Evolutionary conservation across 2,797 vertebrate species (phyloP).

Genomic region (Taenioides sp.): DNA sequence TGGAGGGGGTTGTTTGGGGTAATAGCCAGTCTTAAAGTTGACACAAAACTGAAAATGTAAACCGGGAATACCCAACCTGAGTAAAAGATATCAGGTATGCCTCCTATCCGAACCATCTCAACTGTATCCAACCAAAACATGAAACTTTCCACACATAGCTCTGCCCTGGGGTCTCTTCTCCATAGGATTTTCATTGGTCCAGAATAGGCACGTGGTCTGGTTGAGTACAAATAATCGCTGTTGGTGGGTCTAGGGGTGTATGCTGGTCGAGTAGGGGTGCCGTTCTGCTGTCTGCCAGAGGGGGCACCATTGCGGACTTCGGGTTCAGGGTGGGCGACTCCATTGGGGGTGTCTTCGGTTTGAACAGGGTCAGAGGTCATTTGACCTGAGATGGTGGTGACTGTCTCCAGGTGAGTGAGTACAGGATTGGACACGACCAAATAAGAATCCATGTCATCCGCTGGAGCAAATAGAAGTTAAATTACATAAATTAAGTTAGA

Average conservation of each 20-base stretch:
- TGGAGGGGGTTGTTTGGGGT: conserved; percentile 71
- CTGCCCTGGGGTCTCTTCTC: conserved; percentile 66
- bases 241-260: conserved; percentile 21
- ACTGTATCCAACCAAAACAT: conserved; percentile 83
- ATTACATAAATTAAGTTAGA: too few species aligned
- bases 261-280: background rate
- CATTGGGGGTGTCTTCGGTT: conserved; percentile 44
- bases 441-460: conserved; percentile 54
- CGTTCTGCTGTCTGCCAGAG: conserved; percentile 32
- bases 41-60: conserved; percentile 79
- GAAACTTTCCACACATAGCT: conserved; percentile 74
- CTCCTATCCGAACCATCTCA: conserved; percentile 81
- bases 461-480: conserved; percentile 36
- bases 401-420: conserved; percentile 71
- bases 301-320: conserved; percentile 49
- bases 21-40: conserved; percentile 70
- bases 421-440: conserved; percentile 56
- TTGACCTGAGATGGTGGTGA: conserved; percentile 68
- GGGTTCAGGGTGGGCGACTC: conserved; percentile 10
- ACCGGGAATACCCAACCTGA: conserved; percentile 81
- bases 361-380: conserved; percentile 14
- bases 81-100: conserved; percentile 59
- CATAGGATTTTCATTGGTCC: conserved; percentile 62
- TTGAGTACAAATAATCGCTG: conserved; percentile 61
- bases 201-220: conserved; percentile 25